Percentiles rank a stretch among this genome's conserved stretches.
Conservation (phyloP, 2,113 vertebrate species). For the Lepus timidus region DNA sequence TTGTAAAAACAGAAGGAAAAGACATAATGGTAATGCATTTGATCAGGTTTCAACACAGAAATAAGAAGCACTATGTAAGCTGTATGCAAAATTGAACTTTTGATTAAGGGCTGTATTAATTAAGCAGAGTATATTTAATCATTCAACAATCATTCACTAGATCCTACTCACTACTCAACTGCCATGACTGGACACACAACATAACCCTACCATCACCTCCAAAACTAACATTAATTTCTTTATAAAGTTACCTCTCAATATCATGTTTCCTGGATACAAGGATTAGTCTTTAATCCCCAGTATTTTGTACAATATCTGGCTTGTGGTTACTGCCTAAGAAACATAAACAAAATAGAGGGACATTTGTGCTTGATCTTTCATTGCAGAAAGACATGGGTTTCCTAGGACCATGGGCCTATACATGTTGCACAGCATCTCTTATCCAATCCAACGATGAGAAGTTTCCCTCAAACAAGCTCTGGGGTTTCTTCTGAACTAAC, state of each 20-base stretch:
- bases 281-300: neutral
- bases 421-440: neutral
- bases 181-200: neutral
- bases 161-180: neutral
- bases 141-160: constrained; percentile 8
- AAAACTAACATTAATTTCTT: neutral
- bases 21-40: neutral
- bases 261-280: neutral
- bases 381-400: neutral
- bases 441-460: neutral
- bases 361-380: neutral
- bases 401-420: neutral
- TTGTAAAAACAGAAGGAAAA: neutral
- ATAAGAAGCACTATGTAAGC: neutral
- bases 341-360: neutral
- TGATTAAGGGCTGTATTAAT: neutral
- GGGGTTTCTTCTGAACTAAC: neutral
- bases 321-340: neutral
- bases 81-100: neutral
- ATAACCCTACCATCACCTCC: neutral
- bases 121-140: neutral
- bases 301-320: neutral
- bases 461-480: neutral
- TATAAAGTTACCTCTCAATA: neutral
- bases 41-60: constrained; percentile 45